These are phyloP conservation scores for Chaetodon trifascialis DNA, from an alignment of 2,113 vertebrate species.

Conservation along the genomic window DNA sequence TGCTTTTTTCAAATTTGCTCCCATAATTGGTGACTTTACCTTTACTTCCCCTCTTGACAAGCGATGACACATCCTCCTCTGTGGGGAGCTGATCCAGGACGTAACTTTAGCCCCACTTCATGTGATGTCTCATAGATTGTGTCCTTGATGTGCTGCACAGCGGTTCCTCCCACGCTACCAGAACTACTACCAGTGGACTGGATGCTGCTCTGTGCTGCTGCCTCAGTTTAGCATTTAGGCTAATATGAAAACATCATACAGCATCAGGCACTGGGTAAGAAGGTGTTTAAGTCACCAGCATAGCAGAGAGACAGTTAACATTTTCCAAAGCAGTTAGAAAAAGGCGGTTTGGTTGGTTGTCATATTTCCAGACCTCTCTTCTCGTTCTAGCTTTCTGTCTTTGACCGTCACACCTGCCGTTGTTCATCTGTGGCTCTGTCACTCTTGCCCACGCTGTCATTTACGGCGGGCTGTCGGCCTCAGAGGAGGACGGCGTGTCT, in stretches of 20 bases:
- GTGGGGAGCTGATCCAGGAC: neutral
- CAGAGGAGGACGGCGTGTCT: slow-evolving; percentile 3
- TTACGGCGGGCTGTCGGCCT: slow-evolving; percentile 13
- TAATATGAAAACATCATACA: neutral
- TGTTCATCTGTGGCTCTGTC: slow-evolving; percentile 3
- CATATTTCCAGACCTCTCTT: neutral
- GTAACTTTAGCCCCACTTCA: neutral
- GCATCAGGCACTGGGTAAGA: no score
- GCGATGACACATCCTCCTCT: neutral
- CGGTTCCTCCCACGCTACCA: neutral
- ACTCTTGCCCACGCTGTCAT: neutral
- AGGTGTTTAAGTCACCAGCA: no score
- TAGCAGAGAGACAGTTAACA: neutral
- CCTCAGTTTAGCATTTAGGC: neutral
- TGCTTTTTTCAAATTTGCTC: neutral
- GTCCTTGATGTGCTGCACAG: neutral
- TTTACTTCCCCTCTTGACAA: neutral
- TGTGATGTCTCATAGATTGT: neutral
- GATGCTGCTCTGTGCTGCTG: no score
- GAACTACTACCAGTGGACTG: neutral
- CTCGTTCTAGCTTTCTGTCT: neutral
- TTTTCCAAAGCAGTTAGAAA: neutral
- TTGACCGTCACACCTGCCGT: neutral
- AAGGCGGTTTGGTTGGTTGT: neutral
- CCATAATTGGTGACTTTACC: neutral